Evolutionary conservation across 2,888 invertebrate genomes (phyloP).

Genomic region (Drosophila lutescens): DNA sequence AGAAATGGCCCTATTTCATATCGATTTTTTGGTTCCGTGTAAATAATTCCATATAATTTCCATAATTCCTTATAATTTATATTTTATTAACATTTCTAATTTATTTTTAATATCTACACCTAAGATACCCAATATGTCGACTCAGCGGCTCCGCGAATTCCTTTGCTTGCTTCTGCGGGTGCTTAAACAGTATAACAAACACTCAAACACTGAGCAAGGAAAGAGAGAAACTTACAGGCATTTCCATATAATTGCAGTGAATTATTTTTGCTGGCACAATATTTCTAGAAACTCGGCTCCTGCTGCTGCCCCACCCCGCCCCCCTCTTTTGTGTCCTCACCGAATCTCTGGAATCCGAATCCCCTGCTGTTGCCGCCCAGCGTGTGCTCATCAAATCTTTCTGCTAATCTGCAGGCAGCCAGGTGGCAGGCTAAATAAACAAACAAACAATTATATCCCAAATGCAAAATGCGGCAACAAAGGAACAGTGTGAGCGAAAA

Average conservation of each 20-base stretch:
- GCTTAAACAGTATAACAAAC: constrained; percentile 29
- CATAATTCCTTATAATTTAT: no score
- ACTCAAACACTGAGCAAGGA: constrained; percentile 13
- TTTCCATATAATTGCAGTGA: constrained; percentile 51
- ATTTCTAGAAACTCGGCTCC: constrained; percentile 23
- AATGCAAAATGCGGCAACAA: constrained; percentile 31
- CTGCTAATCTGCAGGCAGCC: constrained; percentile 66
- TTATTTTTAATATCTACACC: not conserved
- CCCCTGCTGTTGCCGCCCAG: constrained; percentile 8
- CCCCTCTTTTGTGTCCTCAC: not conserved
- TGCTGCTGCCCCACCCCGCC: no score
- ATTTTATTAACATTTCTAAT: not conserved
- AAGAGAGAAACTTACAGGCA: constrained; percentile 19
- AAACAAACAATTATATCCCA: constrained; percentile 62
- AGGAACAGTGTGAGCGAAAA: constrained; percentile 4
- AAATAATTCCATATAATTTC: no score
- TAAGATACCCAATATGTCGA: not conserved
- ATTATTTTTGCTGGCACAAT: constrained; percentile 37
- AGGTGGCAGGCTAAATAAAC: constrained; percentile 69
- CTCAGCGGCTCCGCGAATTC: not conserved
- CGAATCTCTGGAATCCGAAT: not conserved
- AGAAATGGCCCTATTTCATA: no score
- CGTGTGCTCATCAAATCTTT: constrained; percentile 68
- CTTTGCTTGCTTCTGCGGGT: constrained; percentile 1
- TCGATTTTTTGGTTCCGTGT: no score